phyloP scores from a whole-genome alignment of 2,113 vertebrate species.

The Alethe castanea region DNA sequence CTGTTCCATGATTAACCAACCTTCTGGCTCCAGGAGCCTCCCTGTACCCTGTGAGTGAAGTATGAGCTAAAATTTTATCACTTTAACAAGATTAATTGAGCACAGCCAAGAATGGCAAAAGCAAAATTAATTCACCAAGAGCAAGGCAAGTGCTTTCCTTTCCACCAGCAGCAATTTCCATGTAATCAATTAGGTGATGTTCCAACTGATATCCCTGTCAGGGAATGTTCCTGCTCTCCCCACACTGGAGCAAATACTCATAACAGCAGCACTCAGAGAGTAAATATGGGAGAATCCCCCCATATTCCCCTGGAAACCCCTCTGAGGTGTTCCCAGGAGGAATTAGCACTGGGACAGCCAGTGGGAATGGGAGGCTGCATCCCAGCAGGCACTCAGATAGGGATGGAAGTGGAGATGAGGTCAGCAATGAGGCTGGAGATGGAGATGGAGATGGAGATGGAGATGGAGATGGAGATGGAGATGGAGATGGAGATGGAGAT shows the following conservation, averaged over 20 bases:
- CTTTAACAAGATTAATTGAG: constrained; percentile 15
- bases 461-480: neutral
- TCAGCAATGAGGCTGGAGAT: neutral
- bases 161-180: constrained; percentile 35
- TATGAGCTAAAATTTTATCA: neutral
- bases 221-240: neutral
- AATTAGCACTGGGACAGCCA: neutral
- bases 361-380: neutral
- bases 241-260: fast-evolving
- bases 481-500: neutral
- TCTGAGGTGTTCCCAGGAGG: fast-evolving
- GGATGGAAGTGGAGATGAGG: neutral
- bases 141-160: constrained; percentile 32
- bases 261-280: fast-evolving
- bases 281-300: neutral
- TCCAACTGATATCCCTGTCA: neutral
- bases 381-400: neutral
- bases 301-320: neutral
- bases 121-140: neutral
- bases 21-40: neutral
- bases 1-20: neutral
- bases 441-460: neutral
- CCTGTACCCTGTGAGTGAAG: neutral
- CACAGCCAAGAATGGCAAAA: neutral
- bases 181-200: constrained; percentile 8